These are phyloP conservation scores for Microplitis deprimator DNA, from an alignment of 2,888 invertebrate genomes.

Conservation along the genomic window DNA sequence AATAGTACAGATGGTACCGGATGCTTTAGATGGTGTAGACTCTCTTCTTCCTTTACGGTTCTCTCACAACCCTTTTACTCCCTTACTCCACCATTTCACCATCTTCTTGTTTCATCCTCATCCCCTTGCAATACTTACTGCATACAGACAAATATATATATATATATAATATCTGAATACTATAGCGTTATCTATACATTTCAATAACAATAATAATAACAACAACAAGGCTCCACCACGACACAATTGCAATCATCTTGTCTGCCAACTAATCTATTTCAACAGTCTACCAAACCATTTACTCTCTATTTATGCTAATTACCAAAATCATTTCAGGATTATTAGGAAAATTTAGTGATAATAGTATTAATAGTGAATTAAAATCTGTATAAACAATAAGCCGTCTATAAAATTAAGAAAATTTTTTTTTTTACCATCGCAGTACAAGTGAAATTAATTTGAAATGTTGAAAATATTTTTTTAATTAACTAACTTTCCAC, in stretches of 20 bases:
- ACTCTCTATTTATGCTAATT: neutral
- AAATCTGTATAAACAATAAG: too few relatives aligned
- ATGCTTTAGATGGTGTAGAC: constrained; percentile 54
- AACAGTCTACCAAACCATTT: constrained; percentile 23
- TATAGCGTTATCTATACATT: constrained; percentile 53
- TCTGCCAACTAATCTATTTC: constrained; percentile 26
- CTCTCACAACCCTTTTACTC: constrained; percentile 36
- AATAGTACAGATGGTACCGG: constrained; percentile 48
- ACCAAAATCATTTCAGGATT: neutral
- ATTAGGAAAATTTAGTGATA: neutral
- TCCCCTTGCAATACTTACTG: constrained; percentile 14
- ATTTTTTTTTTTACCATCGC: too few relatives aligned
- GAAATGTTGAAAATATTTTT: too few relatives aligned
- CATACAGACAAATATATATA: constrained; percentile 44
- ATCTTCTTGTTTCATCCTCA: constrained; percentile 21
- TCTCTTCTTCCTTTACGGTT: constrained; percentile 40
- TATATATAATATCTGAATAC: constrained; percentile 15
- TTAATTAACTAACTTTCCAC: too few relatives aligned
- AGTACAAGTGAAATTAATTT: too few relatives aligned
- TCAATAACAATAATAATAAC: constrained; percentile 60
- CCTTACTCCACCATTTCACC: constrained; percentile 30
- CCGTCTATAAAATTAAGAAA: too few relatives aligned
- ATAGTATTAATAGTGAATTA: too few relatives aligned
- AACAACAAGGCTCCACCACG: constrained; percentile 27
- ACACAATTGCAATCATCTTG: constrained; percentile 17